phyloP scores from a whole-genome alignment of 2,113 vertebrate genomes.

The Bos javanicus region DNA sequence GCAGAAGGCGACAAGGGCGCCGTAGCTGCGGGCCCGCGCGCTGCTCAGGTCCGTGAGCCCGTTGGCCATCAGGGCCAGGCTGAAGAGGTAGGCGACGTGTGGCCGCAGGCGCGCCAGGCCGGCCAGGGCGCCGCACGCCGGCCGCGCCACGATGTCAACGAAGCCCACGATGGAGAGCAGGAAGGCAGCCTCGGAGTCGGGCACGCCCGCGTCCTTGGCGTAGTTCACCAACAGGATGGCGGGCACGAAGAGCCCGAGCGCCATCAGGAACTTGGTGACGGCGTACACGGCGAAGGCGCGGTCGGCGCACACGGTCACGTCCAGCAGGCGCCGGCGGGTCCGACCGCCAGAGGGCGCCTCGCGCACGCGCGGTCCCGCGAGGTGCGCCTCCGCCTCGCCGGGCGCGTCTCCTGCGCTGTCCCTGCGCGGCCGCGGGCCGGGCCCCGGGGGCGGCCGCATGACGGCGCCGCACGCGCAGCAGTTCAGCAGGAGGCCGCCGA shows the following conservation, averaged over 20 bases:
- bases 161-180: constrained; percentile 85
- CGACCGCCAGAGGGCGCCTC: constrained; percentile 35
- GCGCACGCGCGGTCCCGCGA: neutral
- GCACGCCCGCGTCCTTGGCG: constrained; percentile 83
- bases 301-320: constrained; percentile 82
- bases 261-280: constrained; percentile 83
- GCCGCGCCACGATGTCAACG: constrained; percentile 85
- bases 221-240: constrained; percentile 86
- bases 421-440: constrained; percentile 41
- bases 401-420: constrained; percentile 73
- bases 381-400: constrained; percentile 56
- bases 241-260: constrained; percentile 86
- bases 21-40: constrained; percentile 78
- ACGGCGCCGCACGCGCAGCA: constrained; percentile 86
- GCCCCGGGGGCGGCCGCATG: constrained; percentile 81
- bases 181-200: constrained; percentile 84
- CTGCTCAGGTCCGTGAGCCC: constrained; percentile 84
- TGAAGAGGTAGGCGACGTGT: constrained; percentile 80
- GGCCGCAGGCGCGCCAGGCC: constrained; percentile 81
- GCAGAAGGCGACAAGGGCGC: constrained; percentile 82
- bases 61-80: constrained; percentile 85
- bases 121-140: constrained; percentile 83
- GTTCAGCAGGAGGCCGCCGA: constrained; percentile 85
- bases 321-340: constrained; percentile 78
- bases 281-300: constrained; percentile 82